phyloP scores from a whole-genome alignment of 2,797 vertebrate species.

The Phaenicophaeus curvirostris region DNA sequence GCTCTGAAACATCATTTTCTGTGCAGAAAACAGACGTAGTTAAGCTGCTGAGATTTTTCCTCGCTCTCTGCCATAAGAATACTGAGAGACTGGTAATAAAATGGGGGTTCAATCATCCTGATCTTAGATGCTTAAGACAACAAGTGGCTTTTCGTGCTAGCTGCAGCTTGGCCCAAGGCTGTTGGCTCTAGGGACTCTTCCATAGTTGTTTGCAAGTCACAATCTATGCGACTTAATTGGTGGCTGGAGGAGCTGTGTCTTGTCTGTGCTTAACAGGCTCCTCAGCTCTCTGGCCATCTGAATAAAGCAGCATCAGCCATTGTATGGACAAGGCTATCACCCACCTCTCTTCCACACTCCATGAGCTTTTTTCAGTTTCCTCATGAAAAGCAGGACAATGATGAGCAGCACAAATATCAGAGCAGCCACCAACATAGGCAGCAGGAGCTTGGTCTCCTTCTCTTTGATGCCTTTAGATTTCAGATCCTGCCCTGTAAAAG shows the following conservation, averaged over 20 bases:
- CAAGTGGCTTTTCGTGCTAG: not conserved
- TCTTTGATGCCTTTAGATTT: not conserved
- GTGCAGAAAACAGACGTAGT: not conserved
- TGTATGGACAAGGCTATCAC: not conserved
- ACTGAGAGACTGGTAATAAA: not conserved
- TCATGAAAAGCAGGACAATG: conserved; percentile 84
- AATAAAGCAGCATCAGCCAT: not conserved
- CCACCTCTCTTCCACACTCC: conserved; percentile 88
- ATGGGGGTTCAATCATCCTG: not conserved
- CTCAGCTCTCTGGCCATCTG: too few species aligned
- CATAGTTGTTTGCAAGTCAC: not conserved
- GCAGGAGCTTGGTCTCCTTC: conserved; percentile 66
- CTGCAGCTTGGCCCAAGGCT: not conserved
- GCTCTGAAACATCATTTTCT: conserved; percentile 89
- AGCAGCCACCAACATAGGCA: conserved; percentile 84
- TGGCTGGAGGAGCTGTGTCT: too few species aligned
- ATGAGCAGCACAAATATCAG: conserved; percentile 84
- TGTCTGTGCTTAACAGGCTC: too few species aligned
- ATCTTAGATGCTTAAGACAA: not conserved
- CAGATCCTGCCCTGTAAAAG: conserved; percentile 13
- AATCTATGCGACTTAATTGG: not conserved
- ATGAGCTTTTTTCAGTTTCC: conserved; percentile 87
- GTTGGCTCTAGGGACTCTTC: not conserved
- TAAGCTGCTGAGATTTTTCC: not conserved
- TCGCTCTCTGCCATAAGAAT: not conserved